phyloP scores from a whole-genome alignment of 2,888 invertebrate species.

The Orchestes rusci region DNA sequence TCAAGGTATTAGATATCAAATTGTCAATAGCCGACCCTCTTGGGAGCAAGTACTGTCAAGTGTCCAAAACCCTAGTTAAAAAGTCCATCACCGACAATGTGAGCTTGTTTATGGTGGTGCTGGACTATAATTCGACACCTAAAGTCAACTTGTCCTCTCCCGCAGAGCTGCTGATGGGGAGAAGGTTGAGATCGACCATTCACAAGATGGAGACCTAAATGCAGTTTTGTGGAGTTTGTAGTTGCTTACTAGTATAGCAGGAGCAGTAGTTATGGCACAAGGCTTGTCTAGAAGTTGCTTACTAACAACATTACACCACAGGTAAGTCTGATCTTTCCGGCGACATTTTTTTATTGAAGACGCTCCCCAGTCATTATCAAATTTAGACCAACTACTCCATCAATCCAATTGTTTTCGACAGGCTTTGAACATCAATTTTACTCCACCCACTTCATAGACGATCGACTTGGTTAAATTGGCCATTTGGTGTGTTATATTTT shows the following conservation, averaged over 20 bases:
- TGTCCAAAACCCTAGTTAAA: conserved; percentile 7
- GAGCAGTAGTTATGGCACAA: no score
- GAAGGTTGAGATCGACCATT: conserved; percentile 6
- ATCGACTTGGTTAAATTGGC: conserved; percentile 5
- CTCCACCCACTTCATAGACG: conserved; percentile 21
- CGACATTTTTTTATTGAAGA: conserved; percentile 4
- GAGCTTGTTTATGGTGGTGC: neutral
- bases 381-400: conserved; percentile 31
- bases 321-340: no score
- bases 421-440: conserved; percentile 23
- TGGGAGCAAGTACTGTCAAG: conserved; percentile 1
- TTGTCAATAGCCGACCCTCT: neutral
- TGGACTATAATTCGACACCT: conserved; percentile 9
- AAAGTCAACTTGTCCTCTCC: conserved; percentile 3
- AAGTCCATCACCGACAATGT: neutral
- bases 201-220: no score
- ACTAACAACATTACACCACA: no score
- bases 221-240: no score
- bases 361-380: conserved; percentile 31
- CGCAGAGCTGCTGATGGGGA: conserved; percentile 8
- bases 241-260: no score
- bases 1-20: conserved; percentile 5
- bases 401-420: conserved; percentile 30
- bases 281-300: no score
- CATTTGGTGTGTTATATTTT: no score